phyloP scores from a whole-genome alignment of 2,888 invertebrate species.

The Plagodis pulveraria region DNA sequence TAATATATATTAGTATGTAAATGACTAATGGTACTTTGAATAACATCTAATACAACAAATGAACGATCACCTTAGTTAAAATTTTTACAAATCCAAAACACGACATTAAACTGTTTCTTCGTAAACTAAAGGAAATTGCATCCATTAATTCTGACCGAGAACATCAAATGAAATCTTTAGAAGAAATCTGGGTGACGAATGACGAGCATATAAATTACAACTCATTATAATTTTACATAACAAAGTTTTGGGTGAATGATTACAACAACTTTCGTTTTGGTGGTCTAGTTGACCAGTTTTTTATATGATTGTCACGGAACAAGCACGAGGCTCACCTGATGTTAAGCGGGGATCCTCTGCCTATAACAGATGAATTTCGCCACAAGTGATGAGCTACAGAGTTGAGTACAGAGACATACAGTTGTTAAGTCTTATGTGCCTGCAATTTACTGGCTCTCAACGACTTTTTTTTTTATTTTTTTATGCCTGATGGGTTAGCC shows the following conservation, averaged over 20 bases:
- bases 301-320: too few species aligned
- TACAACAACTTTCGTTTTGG: slow-evolving; percentile 66
- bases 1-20: too few species aligned
- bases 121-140: slow-evolving; percentile 44
- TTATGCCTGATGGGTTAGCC: too few species aligned
- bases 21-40: too few species aligned
- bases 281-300: slow-evolving; percentile 8
- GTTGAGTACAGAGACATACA: too few species aligned
- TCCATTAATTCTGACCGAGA: slow-evolving; percentile 40
- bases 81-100: slow-evolving; percentile 6
- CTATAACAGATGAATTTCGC: too few species aligned
- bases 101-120: slow-evolving; percentile 34
- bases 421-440: too few species aligned
- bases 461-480: too few species aligned
- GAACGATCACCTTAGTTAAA: slow-evolving; percentile 16
- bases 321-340: too few species aligned
- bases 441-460: too few species aligned
- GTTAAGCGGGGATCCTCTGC: too few species aligned
- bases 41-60: background rate
- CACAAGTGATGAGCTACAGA: too few species aligned
- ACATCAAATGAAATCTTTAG: slow-evolving; percentile 45
- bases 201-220: slow-evolving; percentile 47
- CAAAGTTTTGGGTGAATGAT: slow-evolving; percentile 56
- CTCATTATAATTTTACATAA: slow-evolving; percentile 68
- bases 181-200: slow-evolving; percentile 52